Conservation (phyloP, 1,140 invertebrate genomes). For the Scaptodrosophila lebanonensis region DNA sequence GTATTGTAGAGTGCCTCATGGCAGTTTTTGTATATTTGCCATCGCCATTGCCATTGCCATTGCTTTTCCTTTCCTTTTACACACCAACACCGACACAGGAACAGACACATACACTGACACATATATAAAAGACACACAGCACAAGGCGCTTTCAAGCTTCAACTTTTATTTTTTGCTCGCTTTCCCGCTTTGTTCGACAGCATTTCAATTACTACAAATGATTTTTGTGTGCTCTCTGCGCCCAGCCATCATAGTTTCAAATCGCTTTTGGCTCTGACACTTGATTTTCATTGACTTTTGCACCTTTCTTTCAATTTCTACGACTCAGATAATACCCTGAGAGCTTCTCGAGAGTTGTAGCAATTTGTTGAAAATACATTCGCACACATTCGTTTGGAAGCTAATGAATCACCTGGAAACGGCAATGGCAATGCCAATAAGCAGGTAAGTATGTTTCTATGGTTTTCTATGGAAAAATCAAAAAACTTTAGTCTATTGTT, state of each 20-base stretch:
- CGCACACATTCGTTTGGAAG: slow-evolving; percentile 23
- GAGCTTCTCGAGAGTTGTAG: slow-evolving; percentile 21
- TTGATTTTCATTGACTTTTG: slow-evolving; percentile 64
- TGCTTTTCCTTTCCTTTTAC: too few relatives aligned
- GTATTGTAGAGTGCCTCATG: slow-evolving; percentile 1
- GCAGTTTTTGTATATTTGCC: slow-evolving; percentile 11
- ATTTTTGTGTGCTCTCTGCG: slow-evolving; percentile 37
- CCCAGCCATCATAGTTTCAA: slow-evolving; percentile 23
- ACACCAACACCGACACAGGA: too few relatives aligned
- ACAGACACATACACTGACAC: too few relatives aligned
- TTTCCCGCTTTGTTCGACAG: slow-evolving; percentile 60
- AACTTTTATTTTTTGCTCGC: slow-evolving; percentile 22
- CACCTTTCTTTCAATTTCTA: slow-evolving; percentile 41
- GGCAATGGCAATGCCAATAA: slow-evolving; percentile 3
- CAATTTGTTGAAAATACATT: slow-evolving; percentile 50
- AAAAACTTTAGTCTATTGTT: slow-evolving; percentile 57
- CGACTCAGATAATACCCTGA: not conserved
- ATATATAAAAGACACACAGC: too few relatives aligned
- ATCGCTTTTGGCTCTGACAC: slow-evolving; percentile 32
- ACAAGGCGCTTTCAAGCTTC: too few relatives aligned
- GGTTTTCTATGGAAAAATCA: slow-evolving; percentile 53
- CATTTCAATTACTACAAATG: slow-evolving; percentile 72
- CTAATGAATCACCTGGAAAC: slow-evolving; percentile 70
- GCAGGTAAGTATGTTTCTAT: slow-evolving; percentile 33
- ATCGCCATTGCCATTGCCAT: too few relatives aligned